Evolutionary conservation across 2,888 invertebrate species (phyloP), one percentile per base, ranked within the genome.

Genomic region (Ferdinandea cuprea): DNA sequence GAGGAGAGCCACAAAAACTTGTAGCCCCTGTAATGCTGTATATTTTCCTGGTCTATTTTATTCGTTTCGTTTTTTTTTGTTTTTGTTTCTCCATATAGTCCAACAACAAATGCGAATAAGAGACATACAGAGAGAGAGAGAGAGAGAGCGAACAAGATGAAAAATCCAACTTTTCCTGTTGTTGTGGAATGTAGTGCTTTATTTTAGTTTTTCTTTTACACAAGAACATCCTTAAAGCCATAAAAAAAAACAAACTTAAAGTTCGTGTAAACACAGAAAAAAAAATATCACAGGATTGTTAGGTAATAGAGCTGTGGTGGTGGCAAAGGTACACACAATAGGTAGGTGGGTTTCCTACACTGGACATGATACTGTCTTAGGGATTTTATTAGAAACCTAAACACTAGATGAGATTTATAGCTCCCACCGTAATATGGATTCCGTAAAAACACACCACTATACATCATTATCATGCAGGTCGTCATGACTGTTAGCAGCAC

Each of bases 171-270:
- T 81, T 72, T 59, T 42, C 9, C 66, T 50, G 13, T 71, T 72
- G 66, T 77, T 83, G 71, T 76, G 52, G 71, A 83, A 83, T 56
- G 56, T 72, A 58, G 61, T 77, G 81, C 72, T 77, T 83, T 81
- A 50, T 58, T 76, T 66, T 78, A 78, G 78, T 72, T 69, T 17
- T 19, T 74, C 65, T 69, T 54, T 17, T 11, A 9, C 40, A 71
- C 44, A 37, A 65, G 68, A 72, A 72, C 59, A 77, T 83, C 83
- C 72, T 73, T 83, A 66, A 63, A 78, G 72, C 63, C 52, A 58
- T 73, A 42, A 78, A 76, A n/a, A 40, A 40, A 25, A 25, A 3
- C 30, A 54, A 66, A 80, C 30, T 58, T 66, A 17, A 37, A 48
- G 48, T 68, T 71, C 48, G 9, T 61, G 25, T 11, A 32, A 68